A percentile compares a stretch with the other conserved stretches of the same genome.
These are phyloP conservation scores for Erethizon dorsatum DNA, from an alignment of 2,797 vertebrate genomes.

Conservation along the genomic window DNA sequence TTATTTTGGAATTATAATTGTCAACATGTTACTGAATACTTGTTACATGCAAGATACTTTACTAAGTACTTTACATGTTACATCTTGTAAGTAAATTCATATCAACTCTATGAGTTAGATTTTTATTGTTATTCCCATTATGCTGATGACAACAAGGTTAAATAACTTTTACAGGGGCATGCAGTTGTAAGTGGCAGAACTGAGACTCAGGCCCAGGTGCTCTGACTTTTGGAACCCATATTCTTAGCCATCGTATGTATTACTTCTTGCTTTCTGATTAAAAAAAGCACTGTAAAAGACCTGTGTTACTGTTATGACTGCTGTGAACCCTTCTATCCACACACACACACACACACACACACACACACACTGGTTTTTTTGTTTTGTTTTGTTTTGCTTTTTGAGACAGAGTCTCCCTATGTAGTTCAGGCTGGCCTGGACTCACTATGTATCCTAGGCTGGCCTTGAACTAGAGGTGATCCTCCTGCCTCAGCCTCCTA, in stretches of 20 bases:
- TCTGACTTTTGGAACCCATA: constrained; percentile 38
- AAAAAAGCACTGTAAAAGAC: constrained; percentile 25
- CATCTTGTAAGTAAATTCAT: constrained; percentile 26
- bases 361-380: too few species aligned
- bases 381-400: not conserved
- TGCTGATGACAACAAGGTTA: not conserved
- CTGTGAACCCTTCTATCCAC: not conserved
- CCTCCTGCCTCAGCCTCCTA: too few species aligned
- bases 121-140: constrained; percentile 29
- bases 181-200: not conserved
- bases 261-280: constrained; percentile 44
- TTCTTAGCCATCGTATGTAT: constrained; percentile 7
- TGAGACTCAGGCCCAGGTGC: not conserved
- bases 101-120: not conserved
- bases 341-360: not conserved
- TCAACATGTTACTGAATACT: not conserved
- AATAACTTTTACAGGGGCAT: not conserved
- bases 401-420: not conserved
- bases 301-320: not conserved
- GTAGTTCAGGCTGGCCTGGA: too few species aligned
- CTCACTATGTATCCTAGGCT: too few species aligned
- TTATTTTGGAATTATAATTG: constrained; percentile 3
- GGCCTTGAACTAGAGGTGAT: too few species aligned
- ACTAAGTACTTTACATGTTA: not conserved
- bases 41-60: constrained; percentile 22